phyloP scores from a whole-genome alignment of 2,888 invertebrate genomes.

The Troides helena region DNA sequence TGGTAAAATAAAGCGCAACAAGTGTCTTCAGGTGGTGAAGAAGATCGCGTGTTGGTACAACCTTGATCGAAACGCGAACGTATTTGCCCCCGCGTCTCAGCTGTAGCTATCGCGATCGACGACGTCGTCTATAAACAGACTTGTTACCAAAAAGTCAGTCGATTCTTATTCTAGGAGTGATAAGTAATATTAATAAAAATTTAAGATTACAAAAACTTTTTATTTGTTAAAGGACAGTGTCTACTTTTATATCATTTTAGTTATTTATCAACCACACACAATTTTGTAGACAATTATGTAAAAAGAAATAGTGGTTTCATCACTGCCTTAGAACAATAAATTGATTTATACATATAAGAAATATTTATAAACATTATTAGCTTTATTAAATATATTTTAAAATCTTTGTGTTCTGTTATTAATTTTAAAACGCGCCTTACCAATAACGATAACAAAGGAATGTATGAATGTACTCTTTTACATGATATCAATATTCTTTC shows the following conservation, averaged over 20 bases:
- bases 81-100: constrained; percentile 37
- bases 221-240: too few relatives aligned
- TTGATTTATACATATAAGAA: not conserved
- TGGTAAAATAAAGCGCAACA: constrained; percentile 54
- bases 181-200: not conserved
- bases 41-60: constrained; percentile 63
- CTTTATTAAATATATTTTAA: not conserved
- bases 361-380: not conserved
- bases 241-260: too few relatives aligned
- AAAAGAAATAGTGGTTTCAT: not conserved
- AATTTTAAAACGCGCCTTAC: too few relatives aligned
- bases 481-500: too few relatives aligned
- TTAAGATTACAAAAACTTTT: not conserved
- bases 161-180: not conserved
- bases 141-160: not conserved
- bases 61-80: constrained; percentile 61
- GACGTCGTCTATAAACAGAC: constrained; percentile 20
- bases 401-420: too few relatives aligned
- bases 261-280: too few relatives aligned
- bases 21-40: constrained; percentile 54
- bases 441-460: too few relatives aligned
- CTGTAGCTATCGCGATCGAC: constrained; percentile 27
- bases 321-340: not conserved
- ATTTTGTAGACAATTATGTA: not conserved
- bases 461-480: too few relatives aligned